Conservation (phyloP, 2,113 vertebrate species). For the Neomonachus schauinslandi region DNA sequence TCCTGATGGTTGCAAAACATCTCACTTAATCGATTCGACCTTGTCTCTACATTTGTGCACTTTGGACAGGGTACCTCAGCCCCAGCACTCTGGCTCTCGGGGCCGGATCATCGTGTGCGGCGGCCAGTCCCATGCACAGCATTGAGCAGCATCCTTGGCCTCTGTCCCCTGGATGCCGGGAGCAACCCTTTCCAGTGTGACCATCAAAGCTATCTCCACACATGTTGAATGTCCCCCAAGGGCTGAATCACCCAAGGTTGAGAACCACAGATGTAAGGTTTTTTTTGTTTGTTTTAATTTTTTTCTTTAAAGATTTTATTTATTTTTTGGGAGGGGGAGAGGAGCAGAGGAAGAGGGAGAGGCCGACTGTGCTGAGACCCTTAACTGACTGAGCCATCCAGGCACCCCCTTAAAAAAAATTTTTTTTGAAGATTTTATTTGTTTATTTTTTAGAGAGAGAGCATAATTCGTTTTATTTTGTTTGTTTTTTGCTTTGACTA, state of each 20-base stretch:
- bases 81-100: rapidly evolving
- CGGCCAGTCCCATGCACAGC: rapidly evolving
- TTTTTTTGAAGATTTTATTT: background rate
- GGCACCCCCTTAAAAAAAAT: background rate
- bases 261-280: background rate
- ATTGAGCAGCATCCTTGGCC: background rate
- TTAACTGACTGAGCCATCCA: background rate
- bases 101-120: rapidly evolving
- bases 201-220: background rate
- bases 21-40: background rate
- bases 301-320: background rate
- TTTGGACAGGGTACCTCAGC: too few relatives aligned
- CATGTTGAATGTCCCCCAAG: rapidly evolving
- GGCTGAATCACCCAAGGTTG: background rate
- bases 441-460: background rate
- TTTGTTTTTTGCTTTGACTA: background rate
- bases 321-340: background rate
- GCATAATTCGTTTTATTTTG: background rate
- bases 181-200: background rate
- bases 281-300: background rate
- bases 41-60: rapidly evolving
- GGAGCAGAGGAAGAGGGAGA: background rate
- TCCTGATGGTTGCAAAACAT: background rate
- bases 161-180: background rate
- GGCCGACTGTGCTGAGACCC: background rate